Conservation (phyloP, 2,888 invertebrate species). For the Eledona agricola region DNA sequence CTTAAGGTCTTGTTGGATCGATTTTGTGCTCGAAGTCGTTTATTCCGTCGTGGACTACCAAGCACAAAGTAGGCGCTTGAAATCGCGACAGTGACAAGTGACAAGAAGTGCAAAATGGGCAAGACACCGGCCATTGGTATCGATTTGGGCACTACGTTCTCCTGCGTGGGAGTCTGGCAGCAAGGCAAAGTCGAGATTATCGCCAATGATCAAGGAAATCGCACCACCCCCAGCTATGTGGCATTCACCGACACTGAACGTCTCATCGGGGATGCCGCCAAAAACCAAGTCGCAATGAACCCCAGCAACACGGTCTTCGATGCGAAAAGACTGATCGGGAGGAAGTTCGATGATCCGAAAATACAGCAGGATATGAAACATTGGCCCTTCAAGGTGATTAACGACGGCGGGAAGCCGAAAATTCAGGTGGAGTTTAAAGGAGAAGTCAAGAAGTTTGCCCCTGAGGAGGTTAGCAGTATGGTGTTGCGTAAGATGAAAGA, state of each 20-base stretch:
- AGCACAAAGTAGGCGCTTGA: conserved; percentile 27
- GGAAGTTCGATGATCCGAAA: conserved; percentile 74
- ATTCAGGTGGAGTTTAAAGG: conserved; percentile 73
- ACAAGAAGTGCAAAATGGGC: conserved; percentile 16
- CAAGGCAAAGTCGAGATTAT: conserved; percentile 91
- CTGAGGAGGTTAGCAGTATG: conserved; percentile 78
- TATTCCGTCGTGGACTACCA: neutral
- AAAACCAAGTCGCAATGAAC: conserved; percentile 88
- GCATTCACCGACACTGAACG: conserved; percentile 87
- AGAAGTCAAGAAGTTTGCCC: conserved; percentile 70
- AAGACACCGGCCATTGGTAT: conserved; percentile 93
- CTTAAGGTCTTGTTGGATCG: conserved; percentile 19
- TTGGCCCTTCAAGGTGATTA: conserved; percentile 79
- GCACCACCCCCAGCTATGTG: conserved; percentile 86
- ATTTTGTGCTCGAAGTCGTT: conserved; percentile 6
- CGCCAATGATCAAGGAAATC: conserved; percentile 90
- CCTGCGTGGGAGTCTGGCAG: conserved; percentile 93
- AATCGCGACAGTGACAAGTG: conserved; percentile 16
- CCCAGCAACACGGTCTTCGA: conserved; percentile 88
- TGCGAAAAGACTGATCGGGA: conserved; percentile 77
- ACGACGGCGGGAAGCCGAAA: conserved; percentile 72
- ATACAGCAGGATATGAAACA: conserved; percentile 80
- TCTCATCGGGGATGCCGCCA: conserved; percentile 84
- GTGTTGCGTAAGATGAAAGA: conserved; percentile 71
- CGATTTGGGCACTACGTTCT: conserved; percentile 95